phyloP scores from a whole-genome alignment of 2,888 invertebrate species.

The Eucera pruinosa region DNA sequence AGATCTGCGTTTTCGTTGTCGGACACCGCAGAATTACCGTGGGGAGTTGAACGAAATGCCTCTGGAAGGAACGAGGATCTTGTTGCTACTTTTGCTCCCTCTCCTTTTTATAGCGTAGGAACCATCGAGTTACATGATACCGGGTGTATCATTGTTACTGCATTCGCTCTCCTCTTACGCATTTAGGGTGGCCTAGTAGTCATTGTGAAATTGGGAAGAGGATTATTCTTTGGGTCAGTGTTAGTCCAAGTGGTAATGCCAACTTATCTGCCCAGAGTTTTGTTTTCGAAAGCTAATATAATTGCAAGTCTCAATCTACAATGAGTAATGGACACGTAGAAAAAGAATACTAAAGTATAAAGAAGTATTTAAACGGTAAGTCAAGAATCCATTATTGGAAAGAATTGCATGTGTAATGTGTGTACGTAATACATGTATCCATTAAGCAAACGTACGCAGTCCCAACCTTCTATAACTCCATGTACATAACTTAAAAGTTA shows the following conservation, averaged over 20 bases:
- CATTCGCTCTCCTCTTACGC: slow-evolving; percentile 9
- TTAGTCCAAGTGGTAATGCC: not conserved
- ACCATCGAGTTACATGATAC: not conserved
- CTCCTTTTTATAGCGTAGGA: not conserved
- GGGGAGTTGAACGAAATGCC: slow-evolving; percentile 49
- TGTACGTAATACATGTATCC: no score
- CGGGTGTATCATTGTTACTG: not conserved
- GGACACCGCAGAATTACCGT: slow-evolving; percentile 23
- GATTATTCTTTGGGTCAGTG: not conserved
- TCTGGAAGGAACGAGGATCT: slow-evolving; percentile 25
- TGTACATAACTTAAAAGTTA: no score
- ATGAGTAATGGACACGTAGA: no score
- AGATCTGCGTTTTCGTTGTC: slow-evolving; percentile 63
- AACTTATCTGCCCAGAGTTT: not conserved
- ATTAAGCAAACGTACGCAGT: no score
- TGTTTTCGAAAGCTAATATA: no score
- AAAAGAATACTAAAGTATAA: no score
- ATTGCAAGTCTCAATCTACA: no score
- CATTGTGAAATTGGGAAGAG: not conserved
- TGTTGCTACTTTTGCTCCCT: slow-evolving; percentile 13
- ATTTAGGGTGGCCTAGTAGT: slow-evolving; percentile 7
- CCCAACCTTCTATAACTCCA: no score
- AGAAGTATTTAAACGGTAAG: no score
- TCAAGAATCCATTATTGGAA: no score
- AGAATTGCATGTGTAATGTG: no score